Evolutionary conservation across 1,140 invertebrate species (phyloP).

Genomic region (Manduca sexta): DNA sequence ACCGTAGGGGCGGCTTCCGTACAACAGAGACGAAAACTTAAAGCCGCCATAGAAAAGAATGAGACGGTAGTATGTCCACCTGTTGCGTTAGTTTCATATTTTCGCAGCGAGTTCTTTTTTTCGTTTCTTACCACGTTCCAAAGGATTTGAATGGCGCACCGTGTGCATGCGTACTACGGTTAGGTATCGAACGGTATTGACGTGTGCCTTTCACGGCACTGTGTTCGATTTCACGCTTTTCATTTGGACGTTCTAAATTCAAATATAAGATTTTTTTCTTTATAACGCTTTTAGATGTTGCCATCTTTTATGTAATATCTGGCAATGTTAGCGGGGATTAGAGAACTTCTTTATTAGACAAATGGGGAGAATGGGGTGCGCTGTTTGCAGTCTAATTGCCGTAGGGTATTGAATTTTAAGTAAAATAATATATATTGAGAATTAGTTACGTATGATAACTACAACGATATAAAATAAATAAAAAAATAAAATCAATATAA

Average conservation of each 20-base stretch:
- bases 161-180: constrained; percentile 59
- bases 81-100: constrained; percentile 65
- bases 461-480: no score
- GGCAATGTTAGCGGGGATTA: no score
- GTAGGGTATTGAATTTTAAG: no score
- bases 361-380: no score
- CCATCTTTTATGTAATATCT: no score
- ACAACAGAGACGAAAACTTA: constrained; percentile 59
- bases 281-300: no score
- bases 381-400: no score
- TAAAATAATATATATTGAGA: not conserved
- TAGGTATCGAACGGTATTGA: constrained; percentile 59
- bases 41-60: constrained; percentile 62
- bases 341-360: no score
- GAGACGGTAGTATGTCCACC: constrained; percentile 68
- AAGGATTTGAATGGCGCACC: constrained; percentile 55
- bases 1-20: constrained; percentile 61
- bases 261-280: no score
- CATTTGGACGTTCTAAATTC: constrained; percentile 21
- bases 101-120: constrained; percentile 59
- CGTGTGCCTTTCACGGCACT: constrained; percentile 16
- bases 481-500: no score
- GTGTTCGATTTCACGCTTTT: constrained; percentile 41
- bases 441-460: not conserved
- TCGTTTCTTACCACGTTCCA: constrained; percentile 52